Conservation (phyloP, 1,140 invertebrate genomes). For the Drosophila nannoptera region DNA sequence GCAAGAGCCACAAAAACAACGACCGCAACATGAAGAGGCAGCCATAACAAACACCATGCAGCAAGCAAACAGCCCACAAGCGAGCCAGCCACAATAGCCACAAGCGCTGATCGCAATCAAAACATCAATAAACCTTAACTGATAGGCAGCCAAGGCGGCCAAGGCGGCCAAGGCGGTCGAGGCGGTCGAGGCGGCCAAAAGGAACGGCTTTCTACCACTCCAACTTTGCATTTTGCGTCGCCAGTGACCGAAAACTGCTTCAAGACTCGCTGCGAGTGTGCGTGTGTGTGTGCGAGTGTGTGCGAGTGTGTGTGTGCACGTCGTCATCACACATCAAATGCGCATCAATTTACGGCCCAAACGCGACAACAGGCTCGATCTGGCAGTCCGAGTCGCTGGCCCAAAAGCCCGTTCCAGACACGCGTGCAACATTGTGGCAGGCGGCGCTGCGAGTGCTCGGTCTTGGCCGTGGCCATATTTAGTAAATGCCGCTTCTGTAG, state of each 20-base stretch:
- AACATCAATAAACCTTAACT: slow-evolving; percentile 79
- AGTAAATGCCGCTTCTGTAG: slow-evolving; percentile 76
- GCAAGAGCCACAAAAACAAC: slow-evolving; percentile 27
- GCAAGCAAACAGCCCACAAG: slow-evolving; percentile 39
- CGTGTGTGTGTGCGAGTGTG: not conserved
- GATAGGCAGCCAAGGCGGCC: slow-evolving; percentile 41
- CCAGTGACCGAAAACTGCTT: slow-evolving; percentile 31
- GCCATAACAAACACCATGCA: slow-evolving; percentile 65
- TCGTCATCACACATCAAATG: slow-evolving; percentile 66
- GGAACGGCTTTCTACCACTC: slow-evolving; percentile 22
- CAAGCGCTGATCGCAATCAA: slow-evolving; percentile 74
- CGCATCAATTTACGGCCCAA: slow-evolving; percentile 67
- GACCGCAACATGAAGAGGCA: slow-evolving; percentile 39
- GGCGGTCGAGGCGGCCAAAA: slow-evolving; percentile 27
- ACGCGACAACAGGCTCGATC: slow-evolving; percentile 57
- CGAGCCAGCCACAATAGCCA: slow-evolving; percentile 51
- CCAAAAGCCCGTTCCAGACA: slow-evolving; percentile 45
- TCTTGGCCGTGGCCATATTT: slow-evolving; percentile 63
- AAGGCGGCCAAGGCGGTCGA: slow-evolving; percentile 12
- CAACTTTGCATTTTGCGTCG: slow-evolving; percentile 28
- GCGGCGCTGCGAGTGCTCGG: slow-evolving; percentile 23
- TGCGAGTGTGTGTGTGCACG: slow-evolving; percentile 10
- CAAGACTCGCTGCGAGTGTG: slow-evolving; percentile 7
- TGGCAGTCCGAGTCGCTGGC: slow-evolving; percentile 3
- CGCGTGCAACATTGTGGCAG: slow-evolving; percentile 59